Evolutionary conservation across 1,140 invertebrate species (phyloP).

Genomic region (Danaus melanippus): DNA sequence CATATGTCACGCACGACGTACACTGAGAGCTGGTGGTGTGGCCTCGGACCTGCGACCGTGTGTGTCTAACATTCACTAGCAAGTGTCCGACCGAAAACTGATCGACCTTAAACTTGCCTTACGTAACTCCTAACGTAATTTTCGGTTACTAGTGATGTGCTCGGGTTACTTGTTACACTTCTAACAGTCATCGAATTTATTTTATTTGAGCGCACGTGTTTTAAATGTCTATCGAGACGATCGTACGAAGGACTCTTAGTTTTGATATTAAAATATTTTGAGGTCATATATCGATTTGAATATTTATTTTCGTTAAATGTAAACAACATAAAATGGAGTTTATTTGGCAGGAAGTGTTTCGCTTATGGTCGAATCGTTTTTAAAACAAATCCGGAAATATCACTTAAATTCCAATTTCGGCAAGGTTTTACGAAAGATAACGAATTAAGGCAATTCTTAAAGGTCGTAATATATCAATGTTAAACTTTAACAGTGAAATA

Average conservation of each 20-base stretch:
- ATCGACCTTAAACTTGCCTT: constrained; percentile 27
- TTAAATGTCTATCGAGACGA: too few species aligned
- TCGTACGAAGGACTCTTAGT: too few species aligned
- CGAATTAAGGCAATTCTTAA: constrained; percentile 15
- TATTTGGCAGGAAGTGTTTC: constrained; percentile 13
- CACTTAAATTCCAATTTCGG: constrained; percentile 13
- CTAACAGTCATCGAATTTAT: constrained; percentile 1
- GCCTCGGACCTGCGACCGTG: constrained; percentile 2
- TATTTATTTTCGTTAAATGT: neutral
- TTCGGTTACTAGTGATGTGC: constrained; percentile 16
- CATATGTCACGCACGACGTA: too few species aligned
- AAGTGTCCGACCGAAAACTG: constrained; percentile 17
- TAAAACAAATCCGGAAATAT: constrained; percentile 4
- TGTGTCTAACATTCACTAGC: constrained; percentile 20
- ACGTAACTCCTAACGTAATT: constrained; percentile 17
- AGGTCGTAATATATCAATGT: constrained; percentile 14
- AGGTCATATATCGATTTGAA: constrained; percentile 5
- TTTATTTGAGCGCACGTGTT: neutral
- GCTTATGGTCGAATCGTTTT: constrained; percentile 5
- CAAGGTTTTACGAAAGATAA: constrained; percentile 19
- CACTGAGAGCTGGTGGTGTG: too few species aligned
- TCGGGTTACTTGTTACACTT: neutral
- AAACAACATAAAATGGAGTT: constrained; percentile 4
- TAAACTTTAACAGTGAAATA: constrained; percentile 6
- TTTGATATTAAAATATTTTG: constrained; percentile 6